These are phyloP conservation scores for Ecdyonurus torrentis DNA, from an alignment of 2,888 invertebrate species.

Conservation along the genomic window DNA sequence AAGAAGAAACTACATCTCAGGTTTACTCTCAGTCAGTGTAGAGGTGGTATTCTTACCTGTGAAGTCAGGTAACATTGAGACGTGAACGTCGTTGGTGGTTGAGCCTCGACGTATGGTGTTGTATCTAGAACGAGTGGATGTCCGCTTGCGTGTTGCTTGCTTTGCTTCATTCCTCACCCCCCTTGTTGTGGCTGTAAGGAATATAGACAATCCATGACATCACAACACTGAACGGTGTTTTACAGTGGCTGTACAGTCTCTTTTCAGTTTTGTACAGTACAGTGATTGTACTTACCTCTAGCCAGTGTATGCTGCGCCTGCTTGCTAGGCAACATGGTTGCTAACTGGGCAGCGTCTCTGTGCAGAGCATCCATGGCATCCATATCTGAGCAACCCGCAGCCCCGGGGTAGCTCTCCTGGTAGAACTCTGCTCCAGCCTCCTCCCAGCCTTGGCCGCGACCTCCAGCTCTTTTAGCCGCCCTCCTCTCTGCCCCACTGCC, in stretches of 20 bases:
- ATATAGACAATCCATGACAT: conserved; percentile 8
- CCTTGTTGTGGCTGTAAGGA: conserved; percentile 41
- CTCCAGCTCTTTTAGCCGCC: neutral
- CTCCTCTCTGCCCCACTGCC: neutral
- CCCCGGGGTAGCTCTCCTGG: conserved; percentile 57
- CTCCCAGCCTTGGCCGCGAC: conserved; percentile 53
- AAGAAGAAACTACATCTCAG: too few species aligned
- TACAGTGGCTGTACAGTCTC: too few species aligned
- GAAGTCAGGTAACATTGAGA: conserved; percentile 67
- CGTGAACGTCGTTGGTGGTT: conserved; percentile 44
- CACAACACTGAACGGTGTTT: too few species aligned
- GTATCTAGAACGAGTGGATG: conserved; percentile 33
- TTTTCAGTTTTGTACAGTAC: too few species aligned
- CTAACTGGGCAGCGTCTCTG: conserved; percentile 54
- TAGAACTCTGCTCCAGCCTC: conserved; percentile 74
- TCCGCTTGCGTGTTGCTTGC: conserved; percentile 17
- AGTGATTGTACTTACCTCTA: too few species aligned
- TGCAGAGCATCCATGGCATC: conserved; percentile 47
- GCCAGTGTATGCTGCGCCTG: conserved; percentile 35
- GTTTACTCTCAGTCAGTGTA: too few species aligned
- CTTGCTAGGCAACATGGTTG: conserved; percentile 62
- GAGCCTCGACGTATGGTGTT: conserved; percentile 35
- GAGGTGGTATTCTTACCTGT: conserved; percentile 31
- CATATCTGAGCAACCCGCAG: conserved; percentile 20
- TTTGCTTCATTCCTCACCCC: conserved; percentile 16